Base-by-base conservation (phyloP, 2,888 invertebrate genomes). In the Dascillus cervinus region DNA sequence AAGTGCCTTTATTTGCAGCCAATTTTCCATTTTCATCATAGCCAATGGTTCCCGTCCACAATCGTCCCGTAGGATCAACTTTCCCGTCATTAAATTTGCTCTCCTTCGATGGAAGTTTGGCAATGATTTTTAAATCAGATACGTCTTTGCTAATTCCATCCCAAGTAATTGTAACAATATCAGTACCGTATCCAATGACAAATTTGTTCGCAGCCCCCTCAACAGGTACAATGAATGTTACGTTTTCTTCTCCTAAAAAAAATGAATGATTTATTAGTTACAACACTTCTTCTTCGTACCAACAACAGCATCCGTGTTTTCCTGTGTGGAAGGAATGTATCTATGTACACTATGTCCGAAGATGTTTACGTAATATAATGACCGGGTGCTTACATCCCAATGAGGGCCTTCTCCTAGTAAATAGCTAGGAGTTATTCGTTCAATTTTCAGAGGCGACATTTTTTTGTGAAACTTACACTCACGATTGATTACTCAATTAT, bases 61-160 rank as follows among this genome's bases (percentile, higher is more conserved):
- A 67, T 32, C 83, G 66, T 8, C 87, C 87, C 2, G 64, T 60
- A 5, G 79, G 75, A 56, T 87, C 87, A 22, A 81, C 80, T 62
- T 88, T 88, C 20, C 78, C 87, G 53, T 88, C 87, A 48, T 88
- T 88, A 53, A 86, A 72, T 50, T 82, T n/a, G n/a, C n/a, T n/a
- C n/a, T n/a, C n/a, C n/a, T 49, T 62, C 13, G 69, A 68, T 37
- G 72, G 70, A 3, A 82, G 74, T 46, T 74, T 73, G 1, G 69
- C 66, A 3, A 82, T 46, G 13, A 60, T 60, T 20, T 67, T 62
- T 1, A 72, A 51, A 4, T 72, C 64, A 13, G 68, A 69, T 2
- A 68, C 57, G 32, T 65, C 67, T 42, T 68, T 60, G 5, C 71
- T 67, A 5, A 57, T 52, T 1, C 82, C 81, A 53, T 75, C 70